phyloP scores from a whole-genome alignment of 2,113 vertebrate genomes.

The Psilopsiagon aymara region DNA sequence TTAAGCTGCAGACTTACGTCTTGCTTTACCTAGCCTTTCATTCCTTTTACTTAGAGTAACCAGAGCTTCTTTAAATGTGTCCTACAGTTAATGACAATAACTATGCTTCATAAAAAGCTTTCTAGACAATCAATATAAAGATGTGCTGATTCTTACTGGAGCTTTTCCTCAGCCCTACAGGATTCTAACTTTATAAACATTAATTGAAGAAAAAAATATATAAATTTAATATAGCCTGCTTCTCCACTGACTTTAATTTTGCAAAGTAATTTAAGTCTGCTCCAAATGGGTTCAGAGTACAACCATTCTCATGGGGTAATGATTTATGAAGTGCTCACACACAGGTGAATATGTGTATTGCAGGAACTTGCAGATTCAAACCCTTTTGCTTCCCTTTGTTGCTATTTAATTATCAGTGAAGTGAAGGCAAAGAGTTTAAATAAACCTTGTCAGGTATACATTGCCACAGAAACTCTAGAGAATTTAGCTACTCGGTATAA shows the following conservation, averaged over 20 bases:
- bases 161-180: not conserved
- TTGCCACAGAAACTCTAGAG: not conserved
- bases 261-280: constrained; percentile 13
- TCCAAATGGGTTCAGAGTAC: constrained; percentile 3
- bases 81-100: not conserved
- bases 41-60: not conserved
- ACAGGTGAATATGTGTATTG: not conserved
- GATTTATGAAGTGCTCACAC: constrained; percentile 41
- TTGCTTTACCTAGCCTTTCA: not conserved
- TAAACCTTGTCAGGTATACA: not conserved
- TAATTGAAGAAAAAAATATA: not conserved
- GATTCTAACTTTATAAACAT: not conserved
- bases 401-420: constrained; percentile 52
- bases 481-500: not conserved
- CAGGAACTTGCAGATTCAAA: constrained; percentile 39
- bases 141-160: not conserved
- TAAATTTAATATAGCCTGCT: not conserved
- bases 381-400: constrained; percentile 5
- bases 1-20: not conserved
- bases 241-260: not conserved
- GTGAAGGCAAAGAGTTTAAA: constrained; percentile 11
- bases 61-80: not conserved
- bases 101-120: not conserved
- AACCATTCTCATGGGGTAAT: not conserved
- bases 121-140: not conserved